Percentiles rank a stretch among this genome's conserved stretches.
Conservation (phyloP, 2,113 vertebrate genomes). For the Dasypus novemcinctus region DNA sequence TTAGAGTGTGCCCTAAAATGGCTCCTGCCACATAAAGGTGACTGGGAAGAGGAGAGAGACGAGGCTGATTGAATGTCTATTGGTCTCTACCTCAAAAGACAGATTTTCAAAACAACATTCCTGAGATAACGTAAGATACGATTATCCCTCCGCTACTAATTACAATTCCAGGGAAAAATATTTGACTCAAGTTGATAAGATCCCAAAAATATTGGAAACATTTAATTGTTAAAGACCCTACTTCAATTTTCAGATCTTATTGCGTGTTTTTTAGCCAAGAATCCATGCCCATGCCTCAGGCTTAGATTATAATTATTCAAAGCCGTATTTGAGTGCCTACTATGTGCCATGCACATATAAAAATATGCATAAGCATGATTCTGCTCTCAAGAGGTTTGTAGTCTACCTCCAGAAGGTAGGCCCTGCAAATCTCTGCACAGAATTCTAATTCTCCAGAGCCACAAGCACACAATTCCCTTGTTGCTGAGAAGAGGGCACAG, state of each 20-base stretch:
- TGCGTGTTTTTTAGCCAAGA: background rate
- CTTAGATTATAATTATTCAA: background rate
- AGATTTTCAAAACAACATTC: background rate
- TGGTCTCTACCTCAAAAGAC: conserved; percentile 3
- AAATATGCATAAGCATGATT: background rate
- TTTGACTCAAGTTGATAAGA: background rate
- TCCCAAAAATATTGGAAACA: background rate
- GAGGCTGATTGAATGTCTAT: background rate
- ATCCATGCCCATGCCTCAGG: background rate
- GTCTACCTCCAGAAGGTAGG: conserved; percentile 21
- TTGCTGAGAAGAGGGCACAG: conserved; percentile 34
- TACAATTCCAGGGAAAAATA: background rate
- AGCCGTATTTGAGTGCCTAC: background rate
- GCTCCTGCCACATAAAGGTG: background rate
- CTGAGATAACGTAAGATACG: background rate
- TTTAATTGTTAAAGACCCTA: background rate
- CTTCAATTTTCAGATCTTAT: background rate
- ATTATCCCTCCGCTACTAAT: background rate
- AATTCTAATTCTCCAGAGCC: background rate
- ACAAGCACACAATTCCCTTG: background rate
- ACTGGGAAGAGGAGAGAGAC: background rate
- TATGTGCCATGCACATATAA: background rate
- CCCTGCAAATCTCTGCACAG: background rate
- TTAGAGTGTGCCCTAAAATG: background rate
- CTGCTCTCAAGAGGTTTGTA: background rate